Conservation (phyloP, 1,140 invertebrate genomes). For the Drosophila saltans region DNA sequence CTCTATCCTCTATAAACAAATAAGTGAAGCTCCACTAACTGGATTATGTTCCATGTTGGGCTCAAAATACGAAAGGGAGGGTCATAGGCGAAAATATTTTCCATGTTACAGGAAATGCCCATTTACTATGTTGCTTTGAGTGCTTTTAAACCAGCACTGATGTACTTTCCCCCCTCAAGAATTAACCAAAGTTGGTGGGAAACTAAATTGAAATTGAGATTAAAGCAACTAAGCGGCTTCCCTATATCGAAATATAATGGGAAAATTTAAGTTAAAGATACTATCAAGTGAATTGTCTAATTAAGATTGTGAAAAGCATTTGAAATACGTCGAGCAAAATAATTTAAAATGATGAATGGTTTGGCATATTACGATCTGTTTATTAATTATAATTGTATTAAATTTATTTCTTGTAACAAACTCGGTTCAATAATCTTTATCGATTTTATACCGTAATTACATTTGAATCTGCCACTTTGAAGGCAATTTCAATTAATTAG, state of each 20-base stretch:
- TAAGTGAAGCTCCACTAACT: constrained; percentile 10
- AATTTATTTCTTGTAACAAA: too few relatives aligned
- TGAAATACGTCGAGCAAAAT: too few relatives aligned
- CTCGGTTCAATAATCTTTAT: constrained; percentile 5
- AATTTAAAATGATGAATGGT: too few relatives aligned
- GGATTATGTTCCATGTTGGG: constrained; percentile 1
- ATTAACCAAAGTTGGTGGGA: neutral
- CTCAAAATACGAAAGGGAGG: neutral
- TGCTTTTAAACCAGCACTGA: neutral
- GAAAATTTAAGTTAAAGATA: too few relatives aligned
- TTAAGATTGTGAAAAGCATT: too few relatives aligned
- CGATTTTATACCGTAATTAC: constrained; percentile 11
- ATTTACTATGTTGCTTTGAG: neutral
- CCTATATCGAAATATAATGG: too few relatives aligned
- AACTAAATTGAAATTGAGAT: too few relatives aligned
- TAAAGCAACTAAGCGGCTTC: neutral
- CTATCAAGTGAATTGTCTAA: too few relatives aligned
- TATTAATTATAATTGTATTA: too few relatives aligned
- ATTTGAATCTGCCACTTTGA: neutral
- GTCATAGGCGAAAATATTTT: neutral
- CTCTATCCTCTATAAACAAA: constrained; percentile 20
- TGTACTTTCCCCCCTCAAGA: neutral
- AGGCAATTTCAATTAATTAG: constrained; percentile 60
- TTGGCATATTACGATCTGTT: too few relatives aligned
- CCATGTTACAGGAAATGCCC: neutral